Base-by-base conservation (phyloP, 2,888 invertebrate genomes). In the Steromphala cineraria region DNA sequence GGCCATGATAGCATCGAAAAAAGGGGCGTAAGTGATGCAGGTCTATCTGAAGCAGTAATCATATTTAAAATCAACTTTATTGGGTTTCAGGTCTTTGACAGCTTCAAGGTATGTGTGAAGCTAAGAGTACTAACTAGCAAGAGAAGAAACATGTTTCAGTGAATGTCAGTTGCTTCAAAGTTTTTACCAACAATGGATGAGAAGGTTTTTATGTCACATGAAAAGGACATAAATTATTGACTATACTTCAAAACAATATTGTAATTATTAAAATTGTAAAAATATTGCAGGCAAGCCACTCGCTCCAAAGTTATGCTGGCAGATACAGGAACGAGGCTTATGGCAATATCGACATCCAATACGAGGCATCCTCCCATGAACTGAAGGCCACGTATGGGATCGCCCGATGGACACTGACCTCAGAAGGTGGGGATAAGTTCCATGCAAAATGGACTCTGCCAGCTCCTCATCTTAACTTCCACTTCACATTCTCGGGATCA, bases 291-390 rank as follows among this genome's bases (percentile, higher is more conserved):
- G 62, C 62, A 28, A 62, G 17, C 17, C 24, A 21, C 10, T 28
- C 81, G 4, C 80, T 85, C 5, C 36, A 78, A 8, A 74, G 81
- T 0, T 89, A 88, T 75, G 78, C 80, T 0, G 90, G 90, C 2
- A 75, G 77, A 0, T 90, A 87, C 77, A 67, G 84, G 46, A 86
- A 90, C 52, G 84, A 79, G 0, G 88, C 88, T 8, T 90, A 88
- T 67, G 89, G 89, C 0, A 82, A 82, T 7, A 78, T 87, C 1
- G 62, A 55, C 0, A 79, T 89, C 10, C 77, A 28, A 13, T 77
- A 83, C 10, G 85, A 87, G 67, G 40, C 76, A 1, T 80, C 82
- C 1, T 67, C 78, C 31, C 52, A 80, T 17, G 75, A 82, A 19
- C 78, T 89, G 19, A 81, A 83, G 82, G 81, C 85, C 67, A 67